Evolutionary conservation across 2,113 vertebrate genomes (phyloP).

Genomic region (Suncus etruscus): DNA sequence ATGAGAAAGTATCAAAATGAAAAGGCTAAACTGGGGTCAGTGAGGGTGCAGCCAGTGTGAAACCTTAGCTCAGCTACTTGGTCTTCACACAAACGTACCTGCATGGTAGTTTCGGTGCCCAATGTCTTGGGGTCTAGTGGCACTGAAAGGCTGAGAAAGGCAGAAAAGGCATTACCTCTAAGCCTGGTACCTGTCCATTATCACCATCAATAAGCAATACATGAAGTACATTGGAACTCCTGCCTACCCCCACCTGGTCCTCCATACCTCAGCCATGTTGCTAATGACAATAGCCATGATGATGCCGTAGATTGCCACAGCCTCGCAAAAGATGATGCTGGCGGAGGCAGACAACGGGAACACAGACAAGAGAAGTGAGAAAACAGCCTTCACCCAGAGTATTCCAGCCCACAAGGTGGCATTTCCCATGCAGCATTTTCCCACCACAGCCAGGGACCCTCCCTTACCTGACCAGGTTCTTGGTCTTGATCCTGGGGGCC

Average conservation of each 20-base stretch:
- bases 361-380: slow-evolving; percentile 13
- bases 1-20: slow-evolving; percentile 25
- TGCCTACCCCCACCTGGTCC: not conserved
- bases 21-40: no score
- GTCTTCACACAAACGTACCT: slow-evolving; percentile 86
- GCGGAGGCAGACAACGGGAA: not conserved
- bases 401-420: not conserved
- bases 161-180: slow-evolving; percentile 38
- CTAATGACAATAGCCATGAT: slow-evolving; percentile 99
- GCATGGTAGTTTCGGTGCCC: slow-evolving; percentile 96
- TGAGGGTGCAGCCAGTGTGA: not conserved
- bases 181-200: no score
- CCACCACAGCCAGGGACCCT: not conserved
- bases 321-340: slow-evolving; percentile 99
- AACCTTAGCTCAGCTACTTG: not conserved
- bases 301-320: slow-evolving; percentile 99
- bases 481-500: slow-evolving; percentile 98
- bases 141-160: slow-evolving; percentile 90
- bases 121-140: slow-evolving; percentile 93
- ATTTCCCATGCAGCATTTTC: not conserved
- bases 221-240: not conserved
- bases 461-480: slow-evolving; percentile 97
- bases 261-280: slow-evolving; percentile 96
- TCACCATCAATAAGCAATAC: not conserved
- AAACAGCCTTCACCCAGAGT: slow-evolving; percentile 14